These are phyloP conservation scores for Micrasema longulum DNA, from an alignment of 1,140 invertebrate genomes.

Conservation along the genomic window DNA sequence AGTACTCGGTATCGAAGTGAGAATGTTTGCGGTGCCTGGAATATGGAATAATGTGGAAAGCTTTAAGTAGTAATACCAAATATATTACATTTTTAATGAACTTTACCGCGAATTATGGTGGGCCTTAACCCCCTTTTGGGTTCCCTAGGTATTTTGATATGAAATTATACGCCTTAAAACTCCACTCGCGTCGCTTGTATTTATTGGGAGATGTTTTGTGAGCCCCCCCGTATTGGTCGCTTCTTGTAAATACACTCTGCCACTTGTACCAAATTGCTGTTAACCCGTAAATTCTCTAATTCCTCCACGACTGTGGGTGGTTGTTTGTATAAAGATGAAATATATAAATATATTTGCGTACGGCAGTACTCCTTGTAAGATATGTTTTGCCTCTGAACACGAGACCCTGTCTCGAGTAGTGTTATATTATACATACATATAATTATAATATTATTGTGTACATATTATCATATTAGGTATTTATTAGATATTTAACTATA, in stretches of 20 bases:
- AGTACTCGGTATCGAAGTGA: background rate
- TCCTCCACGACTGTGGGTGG: background rate
- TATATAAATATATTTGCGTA: slow-evolving; percentile 27
- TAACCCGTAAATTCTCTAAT: background rate
- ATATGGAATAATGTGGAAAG: slow-evolving; percentile 31
- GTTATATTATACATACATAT: too few species aligned
- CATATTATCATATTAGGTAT: slow-evolving; percentile 52
- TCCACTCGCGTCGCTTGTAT: slow-evolving; percentile 1
- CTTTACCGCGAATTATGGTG: slow-evolving; percentile 1
- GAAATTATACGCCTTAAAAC: too few species aligned
- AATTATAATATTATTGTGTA: slow-evolving; percentile 35
- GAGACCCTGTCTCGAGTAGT: too few species aligned
- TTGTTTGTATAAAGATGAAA: slow-evolving; percentile 32
- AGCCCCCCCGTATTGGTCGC: background rate
- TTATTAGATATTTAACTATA: slow-evolving; percentile 53
- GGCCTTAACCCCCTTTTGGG: background rate
- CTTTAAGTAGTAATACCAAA: slow-evolving; percentile 48
- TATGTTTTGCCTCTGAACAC: too few species aligned
- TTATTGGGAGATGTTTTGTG: slow-evolving; percentile 2
- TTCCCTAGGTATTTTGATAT: too few species aligned
- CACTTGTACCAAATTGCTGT: slow-evolving; percentile 24
- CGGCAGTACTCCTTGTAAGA: too few species aligned
- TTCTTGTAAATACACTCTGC: slow-evolving; percentile 32
- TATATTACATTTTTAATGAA: slow-evolving; percentile 36
- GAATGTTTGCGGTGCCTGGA: too few species aligned